phyloP scores from a whole-genome alignment of 1,140 invertebrate species.

The Drosophila obscura region DNA sequence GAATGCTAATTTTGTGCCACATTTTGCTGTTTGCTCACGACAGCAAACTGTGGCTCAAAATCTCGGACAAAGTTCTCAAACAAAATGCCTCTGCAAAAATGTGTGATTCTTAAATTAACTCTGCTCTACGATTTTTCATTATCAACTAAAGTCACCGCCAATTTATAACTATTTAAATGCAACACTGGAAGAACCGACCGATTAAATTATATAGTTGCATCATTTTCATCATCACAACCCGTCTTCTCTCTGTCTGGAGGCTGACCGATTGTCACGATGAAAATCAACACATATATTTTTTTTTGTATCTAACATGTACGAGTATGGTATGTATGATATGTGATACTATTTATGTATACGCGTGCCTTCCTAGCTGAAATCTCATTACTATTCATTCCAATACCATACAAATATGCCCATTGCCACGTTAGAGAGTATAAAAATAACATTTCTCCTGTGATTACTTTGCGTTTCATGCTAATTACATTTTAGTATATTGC shows the following conservation, averaged over 20 bases:
- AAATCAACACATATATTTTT: background rate
- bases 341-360: constrained; percentile 5
- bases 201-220: constrained; percentile 17
- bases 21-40: constrained; percentile 83
- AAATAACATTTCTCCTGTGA: constrained; percentile 65
- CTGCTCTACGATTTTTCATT: constrained; percentile 32
- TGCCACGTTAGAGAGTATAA: constrained; percentile 65
- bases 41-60: constrained; percentile 75
- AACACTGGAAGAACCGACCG: constrained; percentile 68
- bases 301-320: constrained; percentile 31
- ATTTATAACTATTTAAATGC: constrained; percentile 60
- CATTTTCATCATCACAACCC: background rate
- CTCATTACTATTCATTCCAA: constrained; percentile 63
- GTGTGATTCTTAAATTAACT: constrained; percentile 46
- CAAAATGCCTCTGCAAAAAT: constrained; percentile 37
- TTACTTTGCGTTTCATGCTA: constrained; percentile 64
- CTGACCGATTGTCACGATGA: constrained; percentile 1
- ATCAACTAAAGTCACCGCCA: constrained; percentile 51
- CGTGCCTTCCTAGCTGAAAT: constrained; percentile 31
- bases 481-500: constrained; percentile 56
- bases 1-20: constrained; percentile 60
- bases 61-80: constrained; percentile 22
- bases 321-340: constrained; percentile 23
- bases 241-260: too few species aligned
- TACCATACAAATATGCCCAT: constrained; percentile 68